Percentiles rank a stretch among this genome's conserved stretches.
Evolutionary conservation across 1,140 invertebrate genomes (phyloP).

Genomic region (Campodea augens): DNA sequence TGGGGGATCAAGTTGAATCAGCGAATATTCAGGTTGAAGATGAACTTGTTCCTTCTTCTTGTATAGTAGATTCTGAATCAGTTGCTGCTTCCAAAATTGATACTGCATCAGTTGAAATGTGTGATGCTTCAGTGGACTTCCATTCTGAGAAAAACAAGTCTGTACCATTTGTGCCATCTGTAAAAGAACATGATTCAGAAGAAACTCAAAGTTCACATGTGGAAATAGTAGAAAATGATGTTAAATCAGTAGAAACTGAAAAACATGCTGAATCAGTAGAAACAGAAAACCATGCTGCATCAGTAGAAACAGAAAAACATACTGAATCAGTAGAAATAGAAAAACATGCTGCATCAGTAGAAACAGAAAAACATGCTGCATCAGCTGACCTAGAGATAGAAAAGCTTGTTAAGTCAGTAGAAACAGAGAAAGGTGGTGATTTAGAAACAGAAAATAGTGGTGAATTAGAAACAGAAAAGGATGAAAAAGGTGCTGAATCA

Average conservation of each 20-base stretch:
- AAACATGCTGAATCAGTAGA: not conserved
- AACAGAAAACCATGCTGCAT: not conserved
- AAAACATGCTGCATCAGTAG: not conserved
- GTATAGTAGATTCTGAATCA: too few relatives aligned
- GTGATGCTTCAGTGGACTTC: too few relatives aligned
- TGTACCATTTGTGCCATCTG: too few relatives aligned
- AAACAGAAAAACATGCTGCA: not conserved
- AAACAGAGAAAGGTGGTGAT: constrained; percentile 8
- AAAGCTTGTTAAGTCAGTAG: constrained; percentile 14
- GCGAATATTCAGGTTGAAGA: too few relatives aligned
- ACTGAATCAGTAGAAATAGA: not conserved
- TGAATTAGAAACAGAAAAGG: constrained; percentile 8
- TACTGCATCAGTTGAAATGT: too few relatives aligned
- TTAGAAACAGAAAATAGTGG: constrained; percentile 10
- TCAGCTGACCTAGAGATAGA: not conserved
- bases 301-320: not conserved
- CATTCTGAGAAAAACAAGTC: too few relatives aligned
- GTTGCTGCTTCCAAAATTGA: too few relatives aligned
- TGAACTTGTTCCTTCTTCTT: too few relatives aligned
- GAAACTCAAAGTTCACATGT: not conserved
- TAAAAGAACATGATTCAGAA: not conserved
- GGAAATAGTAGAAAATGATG: not conserved
- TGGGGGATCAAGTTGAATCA: too few relatives aligned
- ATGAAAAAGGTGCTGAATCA: constrained; percentile 6
- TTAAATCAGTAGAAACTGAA: not conserved